Percentiles rank a stretch among this genome's conserved stretches.
Conservation (phyloP, 2,797 vertebrate genomes). For the Hapalemur alaotrensis region DNA sequence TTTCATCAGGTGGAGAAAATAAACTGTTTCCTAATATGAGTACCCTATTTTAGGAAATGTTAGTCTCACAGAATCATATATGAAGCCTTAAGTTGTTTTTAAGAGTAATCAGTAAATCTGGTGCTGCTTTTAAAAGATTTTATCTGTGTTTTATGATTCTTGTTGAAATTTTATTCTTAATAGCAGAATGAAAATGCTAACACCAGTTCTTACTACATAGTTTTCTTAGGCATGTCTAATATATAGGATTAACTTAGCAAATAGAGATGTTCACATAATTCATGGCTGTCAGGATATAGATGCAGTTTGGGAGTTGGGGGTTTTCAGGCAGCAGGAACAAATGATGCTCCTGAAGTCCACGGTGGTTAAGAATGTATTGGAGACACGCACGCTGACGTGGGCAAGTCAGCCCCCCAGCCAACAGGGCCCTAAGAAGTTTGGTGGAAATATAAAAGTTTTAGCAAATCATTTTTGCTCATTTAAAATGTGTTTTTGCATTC, state of each 20-base stretch:
- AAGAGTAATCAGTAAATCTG: not conserved
- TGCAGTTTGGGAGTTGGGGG: not conserved
- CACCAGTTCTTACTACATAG: not conserved
- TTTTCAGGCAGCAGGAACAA: not conserved
- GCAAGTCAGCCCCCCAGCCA: not conserved
- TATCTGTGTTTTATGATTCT: not conserved
- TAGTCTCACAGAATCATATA: not conserved
- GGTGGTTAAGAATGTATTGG: no score
- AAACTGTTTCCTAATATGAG: not conserved
- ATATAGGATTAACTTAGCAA: not conserved
- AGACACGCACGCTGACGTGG: not conserved
- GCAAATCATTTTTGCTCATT: not conserved
- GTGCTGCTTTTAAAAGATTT: not conserved
- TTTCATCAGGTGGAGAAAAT: not conserved
- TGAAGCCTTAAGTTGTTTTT: not conserved
- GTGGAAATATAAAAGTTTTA: not conserved
- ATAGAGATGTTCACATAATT: not conserved
- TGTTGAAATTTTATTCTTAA: not conserved
- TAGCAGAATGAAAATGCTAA: not conserved
- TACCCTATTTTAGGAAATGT: not conserved
- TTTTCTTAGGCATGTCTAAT: not conserved
- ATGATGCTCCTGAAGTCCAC: not conserved
- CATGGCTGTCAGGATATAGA: not conserved
- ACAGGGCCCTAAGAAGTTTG: accelerated
- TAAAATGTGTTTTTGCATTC: not conserved